Base-by-base conservation (phyloP, 2,113 vertebrate genomes). In the Zosterops pallidus region DNA sequence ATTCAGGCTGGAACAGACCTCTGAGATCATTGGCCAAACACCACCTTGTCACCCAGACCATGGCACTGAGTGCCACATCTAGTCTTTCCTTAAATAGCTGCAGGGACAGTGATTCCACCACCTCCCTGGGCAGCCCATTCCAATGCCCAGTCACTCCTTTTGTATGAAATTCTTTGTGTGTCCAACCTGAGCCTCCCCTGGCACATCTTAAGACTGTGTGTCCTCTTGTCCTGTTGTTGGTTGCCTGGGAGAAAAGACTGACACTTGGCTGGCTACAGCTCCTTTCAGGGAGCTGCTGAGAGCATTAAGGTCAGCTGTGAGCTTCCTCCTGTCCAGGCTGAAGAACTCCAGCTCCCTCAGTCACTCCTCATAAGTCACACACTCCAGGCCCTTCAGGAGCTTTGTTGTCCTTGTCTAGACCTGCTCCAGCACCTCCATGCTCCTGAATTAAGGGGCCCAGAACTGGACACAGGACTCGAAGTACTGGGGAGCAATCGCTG, bases 201-300 rank as follows among this genome's bases (percentile, higher is more conserved):
- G 70, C 0, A 0, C 25, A 21, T 24, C 35, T 35, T n/a, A 11
- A 41, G 12, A 4, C 24, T 5, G 4, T 25, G 4, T 25, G 11
- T 19, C 49, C 5, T 28, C 14, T 49, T 69, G 35, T 49, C 12
- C n/a, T n/a, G 0, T 11, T 11, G 4, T 14, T 47, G 69, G 19
- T 20, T 37, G 31, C 4, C 67, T 25, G 21, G 13, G 56, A 53
- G 56, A 37, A 53, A 19, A 17, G 31, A 12, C 39, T 44, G 29
- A 23, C 41, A 11, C 19, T 46, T 1, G 2, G 15, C 12, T n/a
- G 29, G 29, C 53, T 35, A 4, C 70, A 57, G 0, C 25, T 44
- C 39, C 78, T 26, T 33, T 22, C 24, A 49, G 60, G 23, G n/a
- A 47, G 49, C 4, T 64, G 23, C 29, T 2, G 2, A 21, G 70